phyloP scores from a whole-genome alignment of 2,113 vertebrate species.

The Empidonax alnorum region DNA sequence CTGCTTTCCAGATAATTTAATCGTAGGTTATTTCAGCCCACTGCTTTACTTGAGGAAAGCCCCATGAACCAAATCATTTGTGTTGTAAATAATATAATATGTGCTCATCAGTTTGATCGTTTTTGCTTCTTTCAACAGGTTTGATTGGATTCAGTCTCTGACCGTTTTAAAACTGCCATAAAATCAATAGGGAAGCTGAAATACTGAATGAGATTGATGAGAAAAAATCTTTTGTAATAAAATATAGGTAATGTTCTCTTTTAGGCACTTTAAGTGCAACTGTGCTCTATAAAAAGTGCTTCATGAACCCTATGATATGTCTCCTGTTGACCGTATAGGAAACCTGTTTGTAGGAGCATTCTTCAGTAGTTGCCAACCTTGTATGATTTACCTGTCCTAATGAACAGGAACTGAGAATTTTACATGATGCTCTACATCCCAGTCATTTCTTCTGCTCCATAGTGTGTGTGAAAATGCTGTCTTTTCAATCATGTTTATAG shows the following conservation, averaged over 20 bases:
- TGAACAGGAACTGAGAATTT: background rate
- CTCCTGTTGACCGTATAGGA: background rate
- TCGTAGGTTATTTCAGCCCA: constrained; percentile 57
- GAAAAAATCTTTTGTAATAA: constrained; percentile 33
- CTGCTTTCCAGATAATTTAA: constrained; percentile 60
- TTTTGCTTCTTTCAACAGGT: constrained; percentile 70
- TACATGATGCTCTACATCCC: background rate
- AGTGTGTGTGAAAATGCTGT: background rate
- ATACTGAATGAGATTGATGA: constrained; percentile 68
- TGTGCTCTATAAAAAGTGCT: background rate
- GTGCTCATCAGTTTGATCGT: constrained; percentile 62
- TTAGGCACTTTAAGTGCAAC: constrained; percentile 6
- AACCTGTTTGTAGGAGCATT: background rate
- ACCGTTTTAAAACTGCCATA: constrained; percentile 69
- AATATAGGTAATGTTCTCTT: constrained; percentile 10
- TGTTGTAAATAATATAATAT: constrained; percentile 70
- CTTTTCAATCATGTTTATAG: background rate
- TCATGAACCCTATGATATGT: background rate
- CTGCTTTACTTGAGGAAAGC: constrained; percentile 63
- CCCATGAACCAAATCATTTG: constrained; percentile 63
- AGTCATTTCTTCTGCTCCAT: background rate
- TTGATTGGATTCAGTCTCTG: constrained; percentile 70
- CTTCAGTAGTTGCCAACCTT: background rate
- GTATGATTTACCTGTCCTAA: background rate
- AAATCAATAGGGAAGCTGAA: constrained; percentile 70